Base-by-base conservation (phyloP, 2,797 vertebrate species). In the Tolypeutes matacus region DNA sequence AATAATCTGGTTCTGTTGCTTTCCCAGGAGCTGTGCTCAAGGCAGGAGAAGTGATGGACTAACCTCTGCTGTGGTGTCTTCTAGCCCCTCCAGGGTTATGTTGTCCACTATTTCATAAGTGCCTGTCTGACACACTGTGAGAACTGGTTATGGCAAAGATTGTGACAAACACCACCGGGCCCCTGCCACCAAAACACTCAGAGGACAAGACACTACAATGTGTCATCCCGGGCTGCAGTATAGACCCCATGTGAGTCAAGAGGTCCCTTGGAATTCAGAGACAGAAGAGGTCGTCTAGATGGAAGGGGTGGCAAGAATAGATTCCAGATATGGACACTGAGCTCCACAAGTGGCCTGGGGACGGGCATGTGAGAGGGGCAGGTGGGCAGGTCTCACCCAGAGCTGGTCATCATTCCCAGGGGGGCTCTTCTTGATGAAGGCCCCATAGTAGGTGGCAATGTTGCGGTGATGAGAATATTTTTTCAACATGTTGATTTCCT, bases 401-500 rank as follows among this genome's bases (percentile, higher is more conserved):
- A 99, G 99, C 96, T 99, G 99, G 98, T 99, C 99, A 0, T 99
- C 99, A 0, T 99, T 99, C 53, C 99, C 99, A 0, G 99, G 99
- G 0, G 99, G 99, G 89, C 99, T 99, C 98, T 99, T 99, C 98
- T 99, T 99, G 80, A 99, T 98, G 81, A 99, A 99, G 97, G 99
- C 99, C 81, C 99, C 99, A 0, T 99, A 99, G 97, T 99, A 99
- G 1, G 99, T 99, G 97, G 99, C 99, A 2, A 99, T 99, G 98
- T 99, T 99, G 81, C 99, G 99, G 94, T 99, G 99, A 97, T 99
- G 99, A 88, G 99, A 99, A 97, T 99, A 99, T 92, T 99, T 99
- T 97, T 99, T 99, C 96, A 99, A 97, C 99, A 99, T 99, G 98
- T 99, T 99, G 98, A 99, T 99, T 97, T 99, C 99, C 42, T 99